Conservation (phyloP, 1,140 invertebrate genomes). For the Tetragonula clypearis region DNA sequence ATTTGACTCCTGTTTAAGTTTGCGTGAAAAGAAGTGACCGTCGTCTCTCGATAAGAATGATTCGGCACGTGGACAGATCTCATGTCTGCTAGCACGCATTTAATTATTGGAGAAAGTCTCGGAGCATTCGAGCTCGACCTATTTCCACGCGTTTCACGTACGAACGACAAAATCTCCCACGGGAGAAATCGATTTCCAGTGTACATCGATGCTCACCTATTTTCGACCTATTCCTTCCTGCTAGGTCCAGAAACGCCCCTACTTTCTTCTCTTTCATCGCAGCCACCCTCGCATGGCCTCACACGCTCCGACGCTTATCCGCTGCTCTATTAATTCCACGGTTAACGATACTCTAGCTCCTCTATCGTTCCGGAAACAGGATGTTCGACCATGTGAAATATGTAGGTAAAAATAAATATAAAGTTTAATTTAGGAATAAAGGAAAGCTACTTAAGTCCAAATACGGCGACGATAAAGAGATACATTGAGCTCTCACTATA, state of each 20-base stretch:
- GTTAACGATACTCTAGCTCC: conserved; percentile 35
- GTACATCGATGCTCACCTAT: conserved; percentile 50
- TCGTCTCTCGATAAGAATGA: neutral
- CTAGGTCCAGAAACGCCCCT: neutral
- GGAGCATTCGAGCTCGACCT: conserved; percentile 5
- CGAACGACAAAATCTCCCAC: conserved; percentile 38
- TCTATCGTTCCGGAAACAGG: conserved; percentile 28
- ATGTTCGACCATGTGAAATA: neutral
- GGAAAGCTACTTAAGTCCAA: too few species aligned
- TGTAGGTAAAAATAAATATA: too few species aligned
- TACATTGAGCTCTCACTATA: too few species aligned
- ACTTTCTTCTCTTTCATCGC: neutral
- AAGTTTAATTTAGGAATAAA: too few species aligned
- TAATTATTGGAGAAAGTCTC: conserved; percentile 52
- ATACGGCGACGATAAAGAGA: too few species aligned
- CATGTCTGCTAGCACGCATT: conserved; percentile 47
- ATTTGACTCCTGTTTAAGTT: neutral
- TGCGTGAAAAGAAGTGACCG: too few species aligned
- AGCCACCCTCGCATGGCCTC: neutral
- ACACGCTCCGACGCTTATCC: conserved; percentile 42
- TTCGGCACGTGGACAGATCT: neutral
- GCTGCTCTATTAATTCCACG: conserved; percentile 44
- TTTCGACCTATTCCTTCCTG: neutral
- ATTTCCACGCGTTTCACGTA: conserved; percentile 47
- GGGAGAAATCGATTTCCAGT: conserved; percentile 66